phyloP scores from a whole-genome alignment of 1,140 invertebrate genomes.

The Triops cancriformis region DNA sequence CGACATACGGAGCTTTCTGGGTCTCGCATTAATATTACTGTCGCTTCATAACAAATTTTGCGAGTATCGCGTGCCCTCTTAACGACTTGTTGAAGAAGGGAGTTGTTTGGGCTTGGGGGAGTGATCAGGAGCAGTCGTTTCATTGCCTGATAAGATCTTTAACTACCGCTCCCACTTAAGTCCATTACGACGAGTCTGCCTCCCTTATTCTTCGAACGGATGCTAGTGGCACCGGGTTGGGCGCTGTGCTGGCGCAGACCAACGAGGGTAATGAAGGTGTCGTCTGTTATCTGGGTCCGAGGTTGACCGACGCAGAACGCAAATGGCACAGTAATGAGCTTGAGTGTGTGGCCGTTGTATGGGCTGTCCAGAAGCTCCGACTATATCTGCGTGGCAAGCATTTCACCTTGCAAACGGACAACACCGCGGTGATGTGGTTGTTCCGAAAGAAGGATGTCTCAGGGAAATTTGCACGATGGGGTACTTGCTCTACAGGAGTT shows the following conservation, averaged over 20 bases:
- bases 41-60: constrained; percentile 37
- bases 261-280: constrained; percentile 33
- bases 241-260: constrained; percentile 37
- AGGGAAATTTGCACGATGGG: too few relatives aligned
- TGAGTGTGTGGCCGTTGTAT: too few relatives aligned
- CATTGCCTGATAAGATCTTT: neutral
- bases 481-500: too few relatives aligned
- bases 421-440: too few relatives aligned
- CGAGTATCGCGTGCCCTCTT: constrained; percentile 34
- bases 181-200: neutral
- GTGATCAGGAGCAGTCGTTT: constrained; percentile 19
- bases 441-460: too few relatives aligned
- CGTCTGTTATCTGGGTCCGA: constrained; percentile 41
- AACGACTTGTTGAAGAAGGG: constrained; percentile 31
- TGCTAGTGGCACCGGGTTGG: constrained; percentile 36
- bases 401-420: neutral
- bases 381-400: neutral
- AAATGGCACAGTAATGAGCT: constrained; percentile 39
- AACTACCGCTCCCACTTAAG: neutral
- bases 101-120: constrained; percentile 29
- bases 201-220: constrained; percentile 34
- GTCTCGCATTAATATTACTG: constrained; percentile 20
- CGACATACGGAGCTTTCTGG: neutral
- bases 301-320: constrained; percentile 35
- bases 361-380: neutral